Evolutionary conservation across 2,113 vertebrate genomes (phyloP).

Genomic region (Marmota flaviventris): DNA sequence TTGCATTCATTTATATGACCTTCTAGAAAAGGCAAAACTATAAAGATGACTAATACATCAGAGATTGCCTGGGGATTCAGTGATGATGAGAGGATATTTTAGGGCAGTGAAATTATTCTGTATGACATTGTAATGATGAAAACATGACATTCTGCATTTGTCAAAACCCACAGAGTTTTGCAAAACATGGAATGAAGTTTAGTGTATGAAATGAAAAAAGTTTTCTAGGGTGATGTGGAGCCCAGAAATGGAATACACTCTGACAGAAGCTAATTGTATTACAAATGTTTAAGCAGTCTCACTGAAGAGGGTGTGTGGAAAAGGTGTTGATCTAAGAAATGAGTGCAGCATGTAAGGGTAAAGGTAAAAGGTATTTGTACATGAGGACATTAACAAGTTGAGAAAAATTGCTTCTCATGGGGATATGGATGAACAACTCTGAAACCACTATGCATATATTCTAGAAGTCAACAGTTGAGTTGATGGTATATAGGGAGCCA

Average conservation of each 20-base stretch:
- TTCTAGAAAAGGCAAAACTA: constrained; percentile 19
- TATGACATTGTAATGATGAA: neutral
- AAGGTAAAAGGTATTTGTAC: neutral
- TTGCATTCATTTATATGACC: neutral
- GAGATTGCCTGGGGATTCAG: neutral
- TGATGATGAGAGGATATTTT: neutral
- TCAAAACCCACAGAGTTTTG: neutral
- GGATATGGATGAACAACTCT: neutral
- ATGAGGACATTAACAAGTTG: neutral
- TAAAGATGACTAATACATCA: neutral
- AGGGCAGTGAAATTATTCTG: neutral
- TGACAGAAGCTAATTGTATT: neutral
- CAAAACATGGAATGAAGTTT: neutral
- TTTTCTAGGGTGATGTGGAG: neutral
- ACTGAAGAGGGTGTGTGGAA: neutral
- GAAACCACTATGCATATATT: neutral
- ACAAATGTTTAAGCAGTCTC: neutral
- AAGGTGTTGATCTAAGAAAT: neutral
- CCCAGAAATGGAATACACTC: neutral
- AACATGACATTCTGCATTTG: neutral
- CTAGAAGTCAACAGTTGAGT: neutral
- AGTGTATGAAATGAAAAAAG: neutral
- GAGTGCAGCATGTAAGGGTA: neutral
- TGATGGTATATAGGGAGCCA: neutral
- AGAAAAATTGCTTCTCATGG: no score